A percentile compares a stretch with the other conserved stretches of the same genome.
phyloP scores from a whole-genome alignment of 1,140 invertebrate genomes.

The Polyergus mexicanus region DNA sequence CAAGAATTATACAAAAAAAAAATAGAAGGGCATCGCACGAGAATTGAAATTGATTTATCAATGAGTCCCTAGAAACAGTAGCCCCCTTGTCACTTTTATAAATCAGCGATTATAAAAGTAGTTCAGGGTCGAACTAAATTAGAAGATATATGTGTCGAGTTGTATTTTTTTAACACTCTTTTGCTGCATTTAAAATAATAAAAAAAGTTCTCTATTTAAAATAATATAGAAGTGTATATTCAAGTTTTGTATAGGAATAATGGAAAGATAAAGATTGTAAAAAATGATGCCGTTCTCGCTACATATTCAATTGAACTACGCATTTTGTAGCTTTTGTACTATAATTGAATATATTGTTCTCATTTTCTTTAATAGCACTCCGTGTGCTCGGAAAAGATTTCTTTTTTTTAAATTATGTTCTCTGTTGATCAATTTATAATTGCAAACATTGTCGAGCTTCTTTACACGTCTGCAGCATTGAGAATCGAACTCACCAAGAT shows the following conservation, averaged over 20 bases:
- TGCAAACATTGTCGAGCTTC: background rate
- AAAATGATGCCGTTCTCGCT: background rate
- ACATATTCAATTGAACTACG: background rate
- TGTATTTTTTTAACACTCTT: background rate
- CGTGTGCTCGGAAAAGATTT: background rate
- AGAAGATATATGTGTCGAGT: background rate
- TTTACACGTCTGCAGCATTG: background rate
- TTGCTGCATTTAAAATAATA: slow-evolving; percentile 2
- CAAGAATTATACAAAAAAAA: background rate
- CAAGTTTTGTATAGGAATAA: background rate
- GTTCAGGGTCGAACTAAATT: slow-evolving; percentile 48
- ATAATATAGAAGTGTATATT: background rate
- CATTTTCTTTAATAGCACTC: too few species aligned
- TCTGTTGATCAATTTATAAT: background rate
- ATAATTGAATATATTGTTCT: background rate
- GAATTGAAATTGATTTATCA: slow-evolving; percentile 30
- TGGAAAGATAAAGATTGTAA: background rate
- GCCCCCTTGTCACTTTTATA: slow-evolving; percentile 19
- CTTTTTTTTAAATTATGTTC: background rate
- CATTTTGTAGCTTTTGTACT: background rate
- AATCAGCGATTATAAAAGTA: slow-evolving; percentile 48
- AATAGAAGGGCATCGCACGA: background rate
- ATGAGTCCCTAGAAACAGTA: slow-evolving; percentile 12
- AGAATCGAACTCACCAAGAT: slow-evolving; percentile 29
- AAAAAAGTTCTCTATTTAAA: background rate